Conservation (phyloP, 2,797 vertebrate species). For the Chaunax sp. region DNA sequence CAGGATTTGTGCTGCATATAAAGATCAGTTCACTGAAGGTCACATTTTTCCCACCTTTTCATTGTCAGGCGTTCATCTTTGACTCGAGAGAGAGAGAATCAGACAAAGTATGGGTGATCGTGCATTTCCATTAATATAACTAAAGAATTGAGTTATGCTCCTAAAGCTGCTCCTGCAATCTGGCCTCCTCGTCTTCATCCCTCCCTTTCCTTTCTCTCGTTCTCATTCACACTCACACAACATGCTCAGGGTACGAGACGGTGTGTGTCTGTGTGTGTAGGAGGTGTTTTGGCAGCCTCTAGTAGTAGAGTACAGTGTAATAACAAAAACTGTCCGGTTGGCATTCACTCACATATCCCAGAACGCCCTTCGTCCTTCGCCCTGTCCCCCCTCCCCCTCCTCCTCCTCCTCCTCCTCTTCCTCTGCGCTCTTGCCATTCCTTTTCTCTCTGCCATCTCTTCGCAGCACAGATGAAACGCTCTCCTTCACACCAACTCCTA, state of each 20-base stretch:
- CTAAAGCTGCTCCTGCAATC: conserved; percentile 59
- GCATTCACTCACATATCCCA: conserved; percentile 65
- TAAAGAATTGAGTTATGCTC: conserved; percentile 56
- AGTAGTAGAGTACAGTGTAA: conserved; percentile 58
- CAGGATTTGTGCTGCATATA: conserved; percentile 11
- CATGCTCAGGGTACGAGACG: conserved; percentile 42
- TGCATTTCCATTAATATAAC: conserved; percentile 29
- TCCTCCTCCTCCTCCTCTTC: conserved; percentile 41
- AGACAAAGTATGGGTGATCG: conserved; percentile 43
- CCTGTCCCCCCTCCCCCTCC: conserved; percentile 44
- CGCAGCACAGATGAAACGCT: conserved; percentile 76
- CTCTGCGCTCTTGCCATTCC: conserved; percentile 14
- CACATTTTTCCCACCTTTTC: conserved; percentile 2
- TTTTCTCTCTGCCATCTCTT: conserved; percentile 60
- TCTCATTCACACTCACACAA: conserved; percentile 46
- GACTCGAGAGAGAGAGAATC: conserved; percentile 16
- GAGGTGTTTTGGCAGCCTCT: conserved; percentile 70
- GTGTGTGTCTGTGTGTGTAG: conserved; percentile 54
- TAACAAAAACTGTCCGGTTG: conserved; percentile 75
- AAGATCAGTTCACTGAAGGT: background rate
- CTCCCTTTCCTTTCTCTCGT: conserved; percentile 35
- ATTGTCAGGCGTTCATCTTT: conserved; percentile 1
- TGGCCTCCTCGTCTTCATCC: conserved; percentile 46
- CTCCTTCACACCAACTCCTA: conserved; percentile 69
- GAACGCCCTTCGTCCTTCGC: conserved; percentile 61